phyloP scores from a whole-genome alignment of 30 jellyfish, hydroid and myxozoan species.

The Chrysaora quinquecirrha region DNA sequence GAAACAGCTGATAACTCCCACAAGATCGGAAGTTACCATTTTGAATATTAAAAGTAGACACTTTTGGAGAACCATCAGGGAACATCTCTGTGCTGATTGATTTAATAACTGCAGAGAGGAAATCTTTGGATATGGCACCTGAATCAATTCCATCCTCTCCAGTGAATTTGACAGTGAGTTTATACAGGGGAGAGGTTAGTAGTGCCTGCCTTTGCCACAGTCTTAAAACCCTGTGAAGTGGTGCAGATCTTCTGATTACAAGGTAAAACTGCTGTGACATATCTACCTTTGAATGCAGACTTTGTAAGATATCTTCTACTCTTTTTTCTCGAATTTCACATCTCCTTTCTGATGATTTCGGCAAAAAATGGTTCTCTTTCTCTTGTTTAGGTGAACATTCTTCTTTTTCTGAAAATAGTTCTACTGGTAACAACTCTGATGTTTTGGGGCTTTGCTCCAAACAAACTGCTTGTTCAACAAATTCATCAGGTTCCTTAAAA shows the following conservation, averaged over 20 bases:
- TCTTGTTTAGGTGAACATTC: neutral
- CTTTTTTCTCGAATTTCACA: no score
- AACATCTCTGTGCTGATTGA: no score
- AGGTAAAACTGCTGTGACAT: neutral
- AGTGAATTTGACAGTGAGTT: no score
- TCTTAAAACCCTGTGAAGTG: neutral
- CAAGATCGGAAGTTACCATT: no score
- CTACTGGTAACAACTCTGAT: neutral
- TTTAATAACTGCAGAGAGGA: no score
- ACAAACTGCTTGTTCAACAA: neutral
- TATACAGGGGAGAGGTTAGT: constrained; percentile 36
- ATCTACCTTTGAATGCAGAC: neutral
- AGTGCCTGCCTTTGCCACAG: neutral
- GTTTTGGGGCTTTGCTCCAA: constrained; percentile 7
- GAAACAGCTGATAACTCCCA: no score
- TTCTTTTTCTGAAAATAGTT: neutral
- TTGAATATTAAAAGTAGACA: no score
- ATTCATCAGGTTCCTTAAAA: neutral
- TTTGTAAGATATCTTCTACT: neutral
- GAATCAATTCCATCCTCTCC: no score
- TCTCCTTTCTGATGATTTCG: neutral
- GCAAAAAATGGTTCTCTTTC: neutral
- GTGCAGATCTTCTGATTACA: neutral
- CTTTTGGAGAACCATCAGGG: no score
- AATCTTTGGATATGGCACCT: no score